Evolutionary conservation across 2,888 invertebrate species (phyloP).

Genomic region (Aleiodes leptofemur): DNA sequence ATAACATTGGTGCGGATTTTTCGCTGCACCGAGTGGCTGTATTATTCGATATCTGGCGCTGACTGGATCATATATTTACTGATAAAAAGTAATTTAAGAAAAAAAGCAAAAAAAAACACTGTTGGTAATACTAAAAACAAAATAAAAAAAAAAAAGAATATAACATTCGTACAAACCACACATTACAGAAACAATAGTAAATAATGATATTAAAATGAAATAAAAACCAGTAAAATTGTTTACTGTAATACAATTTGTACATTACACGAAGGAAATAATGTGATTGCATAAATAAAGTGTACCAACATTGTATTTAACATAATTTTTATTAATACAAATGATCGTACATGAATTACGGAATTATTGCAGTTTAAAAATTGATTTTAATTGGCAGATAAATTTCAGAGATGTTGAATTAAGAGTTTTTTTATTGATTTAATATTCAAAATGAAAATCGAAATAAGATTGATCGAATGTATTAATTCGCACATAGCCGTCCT

Average conservation of each 20-base stretch:
- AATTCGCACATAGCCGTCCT: slow-evolving; percentile 98
- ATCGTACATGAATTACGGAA: background rate
- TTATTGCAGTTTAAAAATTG: slow-evolving; percentile 7
- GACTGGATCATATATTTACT: slow-evolving; percentile 56
- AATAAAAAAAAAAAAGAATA: slow-evolving; percentile 33
- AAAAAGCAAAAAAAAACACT: slow-evolving; percentile 7
- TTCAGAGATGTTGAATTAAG: no score
- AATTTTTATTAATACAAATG: slow-evolving; percentile 38
- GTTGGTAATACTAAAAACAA: slow-evolving; percentile 27
- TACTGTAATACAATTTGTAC: slow-evolving; percentile 75
- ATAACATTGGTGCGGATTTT: slow-evolving; percentile 17
- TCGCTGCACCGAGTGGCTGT: slow-evolving; percentile 57
- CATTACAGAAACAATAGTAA: slow-evolving; percentile 37
- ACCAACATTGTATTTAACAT: slow-evolving; percentile 70
- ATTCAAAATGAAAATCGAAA: slow-evolving; percentile 97
- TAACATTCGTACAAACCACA: slow-evolving; percentile 45
- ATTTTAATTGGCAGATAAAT: background rate
- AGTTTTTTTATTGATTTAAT: slow-evolving; percentile 70
- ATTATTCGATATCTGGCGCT: slow-evolving; percentile 66
- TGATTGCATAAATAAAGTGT: slow-evolving; percentile 72
- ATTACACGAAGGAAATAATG: slow-evolving; percentile 70
- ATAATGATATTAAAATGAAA: slow-evolving; percentile 40
- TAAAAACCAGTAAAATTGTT: slow-evolving; percentile 70
- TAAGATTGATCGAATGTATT: slow-evolving; percentile 98
- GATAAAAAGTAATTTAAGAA: slow-evolving; percentile 2